Percentiles rank a stretch among this genome's conserved stretches.
phyloP scores from a whole-genome alignment of 2,888 invertebrate species.

The Cetonia aurata region DNA sequence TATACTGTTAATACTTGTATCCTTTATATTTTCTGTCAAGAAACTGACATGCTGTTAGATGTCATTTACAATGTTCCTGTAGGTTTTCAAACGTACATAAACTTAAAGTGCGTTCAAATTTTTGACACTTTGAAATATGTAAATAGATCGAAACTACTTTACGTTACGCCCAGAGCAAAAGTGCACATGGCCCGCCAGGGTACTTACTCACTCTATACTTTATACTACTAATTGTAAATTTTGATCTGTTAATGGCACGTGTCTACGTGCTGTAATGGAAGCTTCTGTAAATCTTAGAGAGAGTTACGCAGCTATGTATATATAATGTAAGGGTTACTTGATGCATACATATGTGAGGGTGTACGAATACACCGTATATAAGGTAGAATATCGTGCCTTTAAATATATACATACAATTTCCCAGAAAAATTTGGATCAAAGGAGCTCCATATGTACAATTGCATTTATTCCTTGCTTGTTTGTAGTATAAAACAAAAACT shows the following conservation, averaged over 20 bases:
- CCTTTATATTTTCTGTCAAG: no score
- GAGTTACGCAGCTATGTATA: no score
- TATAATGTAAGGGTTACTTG: background rate
- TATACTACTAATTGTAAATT: constrained; percentile 2
- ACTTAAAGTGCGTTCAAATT: constrained; percentile 21
- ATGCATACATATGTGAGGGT: background rate
- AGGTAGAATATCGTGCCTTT: no score
- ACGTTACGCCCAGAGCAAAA: background rate
- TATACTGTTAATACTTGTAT: background rate
- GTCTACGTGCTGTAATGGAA: no score
- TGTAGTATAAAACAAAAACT: no score
- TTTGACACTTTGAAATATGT: constrained; percentile 21
- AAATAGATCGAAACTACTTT: constrained; percentile 19
- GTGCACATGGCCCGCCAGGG: constrained; percentile 6
- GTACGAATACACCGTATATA: no score
- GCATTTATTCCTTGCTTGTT: no score
- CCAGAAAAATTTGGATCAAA: no score
- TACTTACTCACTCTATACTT: constrained; percentile 6
- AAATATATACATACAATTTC: background rate
- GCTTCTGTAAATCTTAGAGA: no score
- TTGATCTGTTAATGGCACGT: no score
- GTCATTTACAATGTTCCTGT: constrained; percentile 18
- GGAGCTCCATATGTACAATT: no score
- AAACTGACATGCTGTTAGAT: constrained; percentile 9
- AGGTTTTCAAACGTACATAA: constrained; percentile 17